Conservation (phyloP, 2,888 invertebrate genomes). For the Eutolmus rufibarbis region DNA sequence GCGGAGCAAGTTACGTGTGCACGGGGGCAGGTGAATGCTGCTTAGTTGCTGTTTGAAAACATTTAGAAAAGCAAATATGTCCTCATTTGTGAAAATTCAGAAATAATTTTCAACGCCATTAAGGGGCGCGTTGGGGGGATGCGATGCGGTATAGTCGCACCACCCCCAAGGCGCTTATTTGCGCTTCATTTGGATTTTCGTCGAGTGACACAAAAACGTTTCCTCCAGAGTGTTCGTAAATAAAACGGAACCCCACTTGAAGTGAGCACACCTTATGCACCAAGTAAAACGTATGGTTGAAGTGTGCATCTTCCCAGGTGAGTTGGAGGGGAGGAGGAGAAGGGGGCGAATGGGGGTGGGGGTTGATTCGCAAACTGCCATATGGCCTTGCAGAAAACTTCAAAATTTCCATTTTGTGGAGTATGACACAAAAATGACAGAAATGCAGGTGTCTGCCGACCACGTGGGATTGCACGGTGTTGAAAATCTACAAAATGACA, state of each 20-base stretch:
- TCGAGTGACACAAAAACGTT: slow-evolving; percentile 15
- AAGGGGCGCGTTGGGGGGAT: neutral
- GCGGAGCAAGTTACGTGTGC: neutral
- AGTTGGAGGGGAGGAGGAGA: neutral
- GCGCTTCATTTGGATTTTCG: slow-evolving; percentile 2
- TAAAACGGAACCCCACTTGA: neutral
- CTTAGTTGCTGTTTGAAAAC: slow-evolving; percentile 18
- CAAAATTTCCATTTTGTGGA: neutral
- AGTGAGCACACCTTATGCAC: neutral
- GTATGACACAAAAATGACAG: neutral
- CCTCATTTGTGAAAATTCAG: slow-evolving; percentile 15
- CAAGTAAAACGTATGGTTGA: neutral
- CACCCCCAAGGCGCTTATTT: neutral
- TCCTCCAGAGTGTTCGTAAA: neutral
- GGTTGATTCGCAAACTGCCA: neutral
- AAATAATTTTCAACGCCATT: slow-evolving; percentile 29
- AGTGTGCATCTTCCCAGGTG: neutral
- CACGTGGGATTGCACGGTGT: neutral
- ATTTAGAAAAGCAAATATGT: slow-evolving; percentile 31
- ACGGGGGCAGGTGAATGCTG: neutral
- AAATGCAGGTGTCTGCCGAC: neutral
- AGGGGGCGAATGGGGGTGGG: too few relatives aligned
- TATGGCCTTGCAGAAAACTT: neutral
- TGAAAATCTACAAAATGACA: neutral
- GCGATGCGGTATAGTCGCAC: neutral